phyloP scores from a whole-genome alignment of 2,113 vertebrate species.

The Mus spicilegus region DNA sequence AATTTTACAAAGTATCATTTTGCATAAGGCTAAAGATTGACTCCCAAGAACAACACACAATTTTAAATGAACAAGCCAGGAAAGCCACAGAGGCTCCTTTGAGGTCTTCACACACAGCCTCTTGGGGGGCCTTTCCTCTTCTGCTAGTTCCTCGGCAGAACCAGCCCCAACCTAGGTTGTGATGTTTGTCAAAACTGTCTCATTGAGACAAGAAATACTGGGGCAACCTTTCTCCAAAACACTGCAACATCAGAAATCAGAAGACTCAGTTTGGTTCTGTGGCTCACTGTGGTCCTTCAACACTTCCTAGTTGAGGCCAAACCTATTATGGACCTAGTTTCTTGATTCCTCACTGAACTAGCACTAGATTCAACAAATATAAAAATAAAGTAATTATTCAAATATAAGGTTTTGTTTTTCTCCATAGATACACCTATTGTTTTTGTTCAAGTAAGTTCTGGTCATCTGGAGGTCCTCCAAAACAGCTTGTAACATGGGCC shows the following conservation, averaged over 20 bases:
- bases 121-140: not conserved
- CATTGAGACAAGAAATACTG: not conserved
- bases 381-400: not conserved
- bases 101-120: not conserved
- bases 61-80: not conserved
- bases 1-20: conserved; percentile 47
- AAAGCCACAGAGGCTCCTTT: not conserved
- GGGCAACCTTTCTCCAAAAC: not conserved
- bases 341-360: not conserved
- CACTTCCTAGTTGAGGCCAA: not conserved
- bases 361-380: not conserved
- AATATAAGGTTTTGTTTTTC: not conserved
- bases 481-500: not conserved
- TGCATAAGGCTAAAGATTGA: not conserved
- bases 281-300: not conserved
- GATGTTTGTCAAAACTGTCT: not conserved
- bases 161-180: not conserved
- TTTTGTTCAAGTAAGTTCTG: not conserved
- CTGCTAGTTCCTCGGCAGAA: not conserved
- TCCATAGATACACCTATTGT: not conserved
- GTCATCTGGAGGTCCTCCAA: not conserved
- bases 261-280: not conserved
- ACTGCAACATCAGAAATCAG: not conserved
- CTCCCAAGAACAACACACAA: conserved; percentile 15
- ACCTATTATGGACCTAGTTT: not conserved